Evolutionary conservation across 2,113 vertebrate genomes (phyloP).

Genomic region (Chlamydotis undulata): DNA sequence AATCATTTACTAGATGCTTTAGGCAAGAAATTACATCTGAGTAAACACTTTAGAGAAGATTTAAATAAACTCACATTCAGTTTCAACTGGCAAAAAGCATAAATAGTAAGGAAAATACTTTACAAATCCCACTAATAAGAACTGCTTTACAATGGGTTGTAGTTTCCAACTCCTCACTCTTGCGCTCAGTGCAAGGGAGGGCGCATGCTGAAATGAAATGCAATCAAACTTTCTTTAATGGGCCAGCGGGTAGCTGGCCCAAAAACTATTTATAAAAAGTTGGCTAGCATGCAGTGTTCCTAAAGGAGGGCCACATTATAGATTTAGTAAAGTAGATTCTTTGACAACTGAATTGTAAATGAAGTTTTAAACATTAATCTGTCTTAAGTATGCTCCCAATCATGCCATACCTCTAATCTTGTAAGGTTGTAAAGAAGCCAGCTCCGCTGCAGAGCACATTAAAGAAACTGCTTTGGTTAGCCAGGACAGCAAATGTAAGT

Average conservation of each 20-base stretch:
- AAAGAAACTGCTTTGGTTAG: background rate
- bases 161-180: background rate
- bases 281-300: background rate
- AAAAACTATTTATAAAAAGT: background rate
- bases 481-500: background rate
- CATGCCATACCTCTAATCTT: background rate
- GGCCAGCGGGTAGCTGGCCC: background rate
- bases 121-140: background rate
- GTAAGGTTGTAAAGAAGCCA: background rate
- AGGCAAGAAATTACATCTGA: conserved; percentile 23
- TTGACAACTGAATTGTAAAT: background rate
- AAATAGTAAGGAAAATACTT: background rate
- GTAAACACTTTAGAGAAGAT: background rate
- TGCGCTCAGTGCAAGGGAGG: background rate
- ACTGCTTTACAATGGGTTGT: background rate
- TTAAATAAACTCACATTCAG: background rate
- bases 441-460: background rate
- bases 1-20: background rate
- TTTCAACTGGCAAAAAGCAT: background rate
- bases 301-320: background rate
- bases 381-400: background rate
- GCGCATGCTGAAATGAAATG: background rate
- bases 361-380: background rate
- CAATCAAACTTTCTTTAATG: background rate
- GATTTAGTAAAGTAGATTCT: background rate